Base-by-base conservation (phyloP, 2,113 vertebrate species). In the Colistium nudipinnis region DNA sequence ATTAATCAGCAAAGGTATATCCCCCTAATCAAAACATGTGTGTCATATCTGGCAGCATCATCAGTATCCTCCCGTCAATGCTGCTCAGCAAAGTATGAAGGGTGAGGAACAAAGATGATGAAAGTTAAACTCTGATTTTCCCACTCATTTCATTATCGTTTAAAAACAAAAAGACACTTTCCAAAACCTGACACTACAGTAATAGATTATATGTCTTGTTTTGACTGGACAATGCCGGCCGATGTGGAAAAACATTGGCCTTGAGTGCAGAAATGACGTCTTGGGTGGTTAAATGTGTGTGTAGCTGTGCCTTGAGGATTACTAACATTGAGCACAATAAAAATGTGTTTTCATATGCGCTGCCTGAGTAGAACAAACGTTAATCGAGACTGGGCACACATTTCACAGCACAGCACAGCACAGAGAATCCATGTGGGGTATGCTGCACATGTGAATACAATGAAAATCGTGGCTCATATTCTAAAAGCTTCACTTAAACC, bases 1-100 rank as follows among this genome's bases (percentile, higher is more conserved):
- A 85, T 88, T 77, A 75, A 86, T 88, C 74, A 76, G 57, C 5
- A 78, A 85, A 81, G 67, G 79, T 81, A 76, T 57, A 68, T 57
- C 38, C 20, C 24, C 24, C 67, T 72, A 66, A 83, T 88, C 71
- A 77, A 72, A 87, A 76, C 77, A 74, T 45, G 45, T 69, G 80
- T 79, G 80, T 61, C 8, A 4, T 68, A 71, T 88, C 81, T 76
- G 70, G 56, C 74, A 36, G 76, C 62, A 68, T 57, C 70, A 84
- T 80, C 74, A 59, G 76, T 62, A 73, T 68, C 80, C 43, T 57
- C 60, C 44, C 60, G 61, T 66, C 38, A 30, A n/a, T n/a, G n/a
- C 63, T 59, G 76, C 71, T 79, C 70, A 72, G 65, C 64, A 66
- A 19, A 49, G 78, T 80, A 80, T 85, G 84, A 85, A 83, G 78